Conservation (phyloP, 2,113 vertebrate genomes). For the Gallinago media region DNA sequence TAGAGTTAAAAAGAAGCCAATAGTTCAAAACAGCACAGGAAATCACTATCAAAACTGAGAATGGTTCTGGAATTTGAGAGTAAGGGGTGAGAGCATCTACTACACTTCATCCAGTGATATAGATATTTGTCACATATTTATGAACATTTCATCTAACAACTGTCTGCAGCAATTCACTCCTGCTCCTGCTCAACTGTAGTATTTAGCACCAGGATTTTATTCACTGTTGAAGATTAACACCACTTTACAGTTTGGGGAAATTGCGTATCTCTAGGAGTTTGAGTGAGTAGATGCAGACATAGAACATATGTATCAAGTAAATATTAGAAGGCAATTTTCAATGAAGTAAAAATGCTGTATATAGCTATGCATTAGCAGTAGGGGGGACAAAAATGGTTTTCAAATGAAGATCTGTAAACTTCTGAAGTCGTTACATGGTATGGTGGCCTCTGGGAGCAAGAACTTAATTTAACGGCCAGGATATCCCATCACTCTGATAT, state of each 20-base stretch:
- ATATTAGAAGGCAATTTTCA: not conserved
- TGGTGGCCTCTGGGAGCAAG: not conserved
- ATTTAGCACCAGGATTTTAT: not conserved
- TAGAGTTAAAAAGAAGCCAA: not conserved
- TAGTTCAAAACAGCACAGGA: not conserved
- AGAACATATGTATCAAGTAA: fast-evolving
- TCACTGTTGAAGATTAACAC: not conserved
- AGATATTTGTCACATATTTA: not conserved
- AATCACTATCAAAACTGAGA: not conserved
- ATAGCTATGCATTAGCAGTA: not conserved
- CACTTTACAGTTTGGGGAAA: not conserved
- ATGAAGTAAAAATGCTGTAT: not conserved
- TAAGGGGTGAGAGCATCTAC: not conserved
- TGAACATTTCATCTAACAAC: not conserved
- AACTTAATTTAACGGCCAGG: not conserved
- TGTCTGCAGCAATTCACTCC: not conserved
- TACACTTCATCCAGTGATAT: not conserved
- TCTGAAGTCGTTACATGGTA: not conserved
- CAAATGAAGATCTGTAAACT: not conserved
- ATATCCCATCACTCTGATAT: not conserved
- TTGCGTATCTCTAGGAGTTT: not conserved
- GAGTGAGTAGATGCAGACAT: not conserved
- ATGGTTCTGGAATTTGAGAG: not conserved
- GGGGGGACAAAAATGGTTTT: not conserved
- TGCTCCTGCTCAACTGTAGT: not conserved